These are phyloP conservation scores for Acrocephalus arundinaceus DNA, from an alignment of 2,113 vertebrate genomes.

Conservation along the genomic window DNA sequence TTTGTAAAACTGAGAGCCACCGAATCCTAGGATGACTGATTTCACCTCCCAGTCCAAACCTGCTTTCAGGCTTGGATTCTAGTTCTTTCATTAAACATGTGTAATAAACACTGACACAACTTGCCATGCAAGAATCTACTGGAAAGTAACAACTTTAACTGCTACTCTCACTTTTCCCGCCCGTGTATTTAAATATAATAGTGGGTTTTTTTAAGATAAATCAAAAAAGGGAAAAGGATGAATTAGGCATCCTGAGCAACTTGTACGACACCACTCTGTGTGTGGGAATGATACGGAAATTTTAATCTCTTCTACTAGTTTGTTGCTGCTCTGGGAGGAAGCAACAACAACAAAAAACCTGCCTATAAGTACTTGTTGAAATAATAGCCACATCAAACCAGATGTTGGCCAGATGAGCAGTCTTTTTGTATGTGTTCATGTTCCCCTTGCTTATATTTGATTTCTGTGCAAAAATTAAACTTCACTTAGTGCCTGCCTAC, in stretches of 20 bases:
- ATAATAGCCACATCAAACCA: conserved; percentile 15
- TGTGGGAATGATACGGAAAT: conserved; percentile 17
- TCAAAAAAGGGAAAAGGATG: background rate
- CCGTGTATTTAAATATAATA: background rate
- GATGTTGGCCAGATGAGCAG: conserved; percentile 37
- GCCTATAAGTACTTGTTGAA: conserved; percentile 44
- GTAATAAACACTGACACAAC: background rate
- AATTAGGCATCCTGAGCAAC: background rate
- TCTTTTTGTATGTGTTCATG: background rate
- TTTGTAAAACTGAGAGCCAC: background rate
- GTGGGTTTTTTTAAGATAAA: background rate
- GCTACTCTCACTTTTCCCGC: background rate
- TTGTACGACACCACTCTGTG: background rate
- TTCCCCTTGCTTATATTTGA: conserved; percentile 39
- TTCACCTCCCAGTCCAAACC: background rate
- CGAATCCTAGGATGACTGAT: background rate
- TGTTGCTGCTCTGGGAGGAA: conserved; percentile 58
- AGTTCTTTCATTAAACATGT: background rate
- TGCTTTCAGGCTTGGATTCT: background rate
- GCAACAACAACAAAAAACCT: conserved; percentile 11
- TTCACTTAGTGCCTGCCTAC: background rate
- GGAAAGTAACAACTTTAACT: background rate
- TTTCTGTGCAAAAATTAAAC: conserved; percentile 16
- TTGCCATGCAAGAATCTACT: background rate
- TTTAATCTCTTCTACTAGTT: conserved; percentile 23